Evolutionary conservation across 2,113 vertebrate genomes (phyloP), one percentile per base, ranked within the genome.

Genomic region (Chaenocephalus aceratus): DNA sequence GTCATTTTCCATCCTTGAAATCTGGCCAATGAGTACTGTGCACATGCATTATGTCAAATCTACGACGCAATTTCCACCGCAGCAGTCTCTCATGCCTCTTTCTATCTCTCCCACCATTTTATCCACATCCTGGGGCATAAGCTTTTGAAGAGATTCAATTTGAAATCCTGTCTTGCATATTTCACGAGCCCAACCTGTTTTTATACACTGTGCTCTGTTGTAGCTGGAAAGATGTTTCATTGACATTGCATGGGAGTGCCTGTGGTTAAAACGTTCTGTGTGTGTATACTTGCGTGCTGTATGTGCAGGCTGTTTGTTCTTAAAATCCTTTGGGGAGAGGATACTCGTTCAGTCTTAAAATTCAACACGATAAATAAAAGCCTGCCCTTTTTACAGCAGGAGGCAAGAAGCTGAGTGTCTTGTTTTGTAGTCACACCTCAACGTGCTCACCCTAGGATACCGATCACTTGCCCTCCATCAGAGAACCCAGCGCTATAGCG

Each of bases 151-250:
- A 81, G 79, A 89, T 85, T 82, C 75, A 77, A 86, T 88, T 82
- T 81, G 56, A 90, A 88, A 86, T 74, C 53, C 68, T 18, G 65
- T 70, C 70, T 70, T 91, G 82, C 86, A 88, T 92, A 90, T 91
- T 91, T 93, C 73, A 89, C 41, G 5, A 88, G 78, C 73, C 73
- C 61, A 84, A 83, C 86, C 81, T 86, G 85, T 88, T 89, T 85
- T 88, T 49, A 70, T 76, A 68, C 66, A 21, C 60, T 16, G 60
- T 51, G 62, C 56, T 66, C 36, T 58, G 51, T 73, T 89, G 79
- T 82, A 82, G 80, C 64, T 73, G 36, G 23, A 80, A 76, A 86
- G 76, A 75, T 58, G 63, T 77, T 79, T 77, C 68, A 68, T 76
- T 83, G 67, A 68, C 61, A 60, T 66, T 82, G 71, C 69, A 57